These are phyloP conservation scores for Acridotheres tristis DNA, from an alignment of 2,797 vertebrate species.

Conservation along the genomic window DNA sequence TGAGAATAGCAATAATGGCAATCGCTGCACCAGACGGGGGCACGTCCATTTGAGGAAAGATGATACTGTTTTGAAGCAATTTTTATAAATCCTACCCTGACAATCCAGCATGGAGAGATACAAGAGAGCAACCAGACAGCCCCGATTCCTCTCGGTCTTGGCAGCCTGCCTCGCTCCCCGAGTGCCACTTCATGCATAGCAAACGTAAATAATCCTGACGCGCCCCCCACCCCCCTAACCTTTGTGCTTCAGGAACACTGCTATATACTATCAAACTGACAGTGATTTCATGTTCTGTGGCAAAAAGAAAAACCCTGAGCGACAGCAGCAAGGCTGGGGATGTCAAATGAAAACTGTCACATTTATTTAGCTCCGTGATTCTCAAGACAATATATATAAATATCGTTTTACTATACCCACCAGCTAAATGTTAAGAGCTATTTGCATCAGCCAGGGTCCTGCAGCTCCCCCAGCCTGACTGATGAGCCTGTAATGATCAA, in stretches of 20 bases:
- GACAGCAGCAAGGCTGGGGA: constrained; percentile 50
- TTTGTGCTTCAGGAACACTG: constrained; percentile 15
- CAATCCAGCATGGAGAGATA: constrained; percentile 39
- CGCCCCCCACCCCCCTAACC: constrained; percentile 29
- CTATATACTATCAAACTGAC: constrained; percentile 41
- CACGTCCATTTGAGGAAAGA: constrained; percentile 43
- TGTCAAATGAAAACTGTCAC: constrained; percentile 54
- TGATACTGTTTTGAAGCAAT: constrained; percentile 36
- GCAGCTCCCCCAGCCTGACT: not conserved
- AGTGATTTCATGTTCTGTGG: constrained; percentile 53
- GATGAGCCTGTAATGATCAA: not conserved
- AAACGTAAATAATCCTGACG: constrained; percentile 28
- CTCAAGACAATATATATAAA: constrained; percentile 42
- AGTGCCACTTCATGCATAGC: constrained; percentile 26
- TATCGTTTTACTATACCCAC: constrained; percentile 9
- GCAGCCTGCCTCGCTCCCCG: constrained; percentile 28
- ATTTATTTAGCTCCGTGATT: constrained; percentile 44
- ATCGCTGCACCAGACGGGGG: constrained; percentile 22
- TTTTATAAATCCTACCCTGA: constrained; percentile 52
- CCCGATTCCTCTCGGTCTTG: not conserved
- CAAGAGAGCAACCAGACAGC: constrained; percentile 1
- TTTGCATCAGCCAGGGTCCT: constrained; percentile 7
- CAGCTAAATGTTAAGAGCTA: constrained; percentile 13
- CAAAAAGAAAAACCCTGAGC: constrained; percentile 45
- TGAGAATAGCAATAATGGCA: constrained; percentile 2